A percentile compares a stretch with the other conserved stretches of the same genome.
Conservation (phyloP, 2,888 invertebrate species). For the Pardosa pseudoannulata region DNA sequence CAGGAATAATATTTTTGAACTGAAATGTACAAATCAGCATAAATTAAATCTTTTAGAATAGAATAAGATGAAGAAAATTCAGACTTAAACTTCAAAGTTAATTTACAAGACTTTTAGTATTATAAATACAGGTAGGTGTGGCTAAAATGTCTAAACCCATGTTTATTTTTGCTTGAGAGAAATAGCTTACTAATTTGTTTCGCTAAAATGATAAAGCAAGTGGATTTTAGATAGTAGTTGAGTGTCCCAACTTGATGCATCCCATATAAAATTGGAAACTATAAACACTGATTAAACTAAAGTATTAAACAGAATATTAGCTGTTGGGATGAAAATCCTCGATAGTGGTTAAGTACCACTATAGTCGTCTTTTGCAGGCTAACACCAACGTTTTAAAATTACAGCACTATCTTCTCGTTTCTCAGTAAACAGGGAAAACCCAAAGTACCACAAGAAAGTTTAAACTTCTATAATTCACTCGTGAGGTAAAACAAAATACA, state of each 20-base stretch:
- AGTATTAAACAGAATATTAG: neutral
- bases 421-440: too few relatives aligned
- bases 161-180: neutral
- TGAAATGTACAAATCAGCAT: too few relatives aligned
- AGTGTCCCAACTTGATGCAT: conserved; percentile 51
- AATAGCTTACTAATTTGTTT: neutral
- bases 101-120: too few relatives aligned
- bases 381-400: neutral
- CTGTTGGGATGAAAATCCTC: neutral
- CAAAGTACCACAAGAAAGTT: too few relatives aligned
- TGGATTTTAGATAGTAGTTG: conserved; percentile 4
- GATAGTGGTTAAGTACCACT: neutral
- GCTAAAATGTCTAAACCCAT: neutral
- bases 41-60: too few relatives aligned
- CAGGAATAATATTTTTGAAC: too few relatives aligned
- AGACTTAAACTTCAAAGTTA: too few relatives aligned
- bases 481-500: too few relatives aligned
- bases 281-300: neutral
- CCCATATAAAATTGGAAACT: neutral
- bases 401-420: neutral
- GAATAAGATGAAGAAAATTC: too few relatives aligned
- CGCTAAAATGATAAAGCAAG: neutral
- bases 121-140: neutral
- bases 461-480: too few relatives aligned
- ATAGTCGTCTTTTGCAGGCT: neutral